Conservation (phyloP, 2,113 vertebrate genomes). For the Puntigrus tetrazona region DNA sequence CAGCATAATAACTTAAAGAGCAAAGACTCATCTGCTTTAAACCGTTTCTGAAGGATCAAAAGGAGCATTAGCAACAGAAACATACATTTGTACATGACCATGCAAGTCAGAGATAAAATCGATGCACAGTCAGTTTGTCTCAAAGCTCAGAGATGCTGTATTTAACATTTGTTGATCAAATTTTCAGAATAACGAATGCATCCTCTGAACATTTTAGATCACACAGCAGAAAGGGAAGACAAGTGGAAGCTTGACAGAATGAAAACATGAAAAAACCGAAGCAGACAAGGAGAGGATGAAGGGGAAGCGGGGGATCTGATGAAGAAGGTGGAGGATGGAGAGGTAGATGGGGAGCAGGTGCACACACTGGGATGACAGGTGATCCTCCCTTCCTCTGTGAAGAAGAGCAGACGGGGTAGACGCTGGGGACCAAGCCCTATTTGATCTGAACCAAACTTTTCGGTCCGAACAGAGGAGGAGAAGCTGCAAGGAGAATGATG, state of each 20-base stretch:
- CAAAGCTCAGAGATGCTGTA: neutral
- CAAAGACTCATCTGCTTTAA: neutral
- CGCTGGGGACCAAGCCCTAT: slow-evolving; percentile 41
- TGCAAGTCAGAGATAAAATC: neutral
- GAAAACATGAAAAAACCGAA: slow-evolving; percentile 34
- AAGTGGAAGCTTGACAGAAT: slow-evolving; percentile 1
- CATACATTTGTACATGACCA: neutral
- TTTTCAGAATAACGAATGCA: slow-evolving; percentile 6
- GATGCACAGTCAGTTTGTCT: neutral
- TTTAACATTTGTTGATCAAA: slow-evolving; percentile 12
- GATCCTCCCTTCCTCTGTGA: slow-evolving; percentile 53
- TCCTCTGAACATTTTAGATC: slow-evolving; percentile 37
- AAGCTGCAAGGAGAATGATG: slow-evolving; percentile 40
- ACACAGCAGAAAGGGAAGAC: slow-evolving; percentile 11
- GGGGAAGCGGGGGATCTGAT: slow-evolving; percentile 36
- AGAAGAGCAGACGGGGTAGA: slow-evolving; percentile 44
- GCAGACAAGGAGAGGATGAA: slow-evolving; percentile 30
- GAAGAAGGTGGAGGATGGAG: slow-evolving; percentile 31
- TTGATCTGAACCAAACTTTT: slow-evolving; percentile 55
- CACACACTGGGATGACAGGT: slow-evolving; percentile 54
- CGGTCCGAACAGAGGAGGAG: slow-evolving; percentile 44
- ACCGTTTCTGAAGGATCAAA: neutral
- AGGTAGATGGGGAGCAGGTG: slow-evolving; percentile 41
- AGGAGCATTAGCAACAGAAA: neutral
- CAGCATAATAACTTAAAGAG: neutral